phyloP scores from a whole-genome alignment of 2,888 invertebrate genomes.

The Anthrax anthrax region DNA sequence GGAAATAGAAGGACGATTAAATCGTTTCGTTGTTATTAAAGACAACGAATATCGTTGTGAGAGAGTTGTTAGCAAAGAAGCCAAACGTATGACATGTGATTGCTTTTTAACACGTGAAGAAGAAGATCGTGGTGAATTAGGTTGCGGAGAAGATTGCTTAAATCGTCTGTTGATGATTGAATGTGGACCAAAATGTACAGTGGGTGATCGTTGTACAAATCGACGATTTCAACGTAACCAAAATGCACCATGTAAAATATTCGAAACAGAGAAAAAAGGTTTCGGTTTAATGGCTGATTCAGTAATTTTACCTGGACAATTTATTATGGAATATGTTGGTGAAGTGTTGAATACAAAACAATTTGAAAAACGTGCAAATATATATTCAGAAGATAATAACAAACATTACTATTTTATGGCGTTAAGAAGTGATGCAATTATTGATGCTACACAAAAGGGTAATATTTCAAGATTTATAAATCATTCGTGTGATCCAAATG shows the following conservation, averaged over 20 bases:
- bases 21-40: slow-evolving; percentile 62
- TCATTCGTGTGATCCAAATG: slow-evolving; percentile 97
- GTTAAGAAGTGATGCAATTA: slow-evolving; percentile 78
- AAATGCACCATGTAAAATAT: slow-evolving; percentile 74
- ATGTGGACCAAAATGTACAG: slow-evolving; percentile 83
- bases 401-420: slow-evolving; percentile 98
- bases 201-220: slow-evolving; percentile 84
- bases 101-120: slow-evolving; percentile 87
- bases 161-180: slow-evolving; percentile 97
- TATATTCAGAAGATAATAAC: slow-evolving; percentile 80
- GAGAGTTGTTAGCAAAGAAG: slow-evolving; percentile 76
- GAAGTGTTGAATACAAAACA: slow-evolving; percentile 87
- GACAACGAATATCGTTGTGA: slow-evolving; percentile 80
- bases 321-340: slow-evolving; percentile 97
- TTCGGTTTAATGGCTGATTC: slow-evolving; percentile 60
- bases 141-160: slow-evolving; percentile 92
- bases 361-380: slow-evolving; percentile 74
- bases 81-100: slow-evolving; percentile 88
- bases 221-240: slow-evolving; percentile 81
- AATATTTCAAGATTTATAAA: slow-evolving; percentile 96
- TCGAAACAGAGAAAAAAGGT: slow-evolving; percentile 87
- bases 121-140: slow-evolving; percentile 62
- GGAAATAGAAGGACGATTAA: slow-evolving; percentile 40
- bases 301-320: slow-evolving; percentile 48
- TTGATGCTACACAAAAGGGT: slow-evolving; percentile 92